Base-by-base conservation (phyloP, 2,797 vertebrate species). In the Adrianichthys oophorus region DNA sequence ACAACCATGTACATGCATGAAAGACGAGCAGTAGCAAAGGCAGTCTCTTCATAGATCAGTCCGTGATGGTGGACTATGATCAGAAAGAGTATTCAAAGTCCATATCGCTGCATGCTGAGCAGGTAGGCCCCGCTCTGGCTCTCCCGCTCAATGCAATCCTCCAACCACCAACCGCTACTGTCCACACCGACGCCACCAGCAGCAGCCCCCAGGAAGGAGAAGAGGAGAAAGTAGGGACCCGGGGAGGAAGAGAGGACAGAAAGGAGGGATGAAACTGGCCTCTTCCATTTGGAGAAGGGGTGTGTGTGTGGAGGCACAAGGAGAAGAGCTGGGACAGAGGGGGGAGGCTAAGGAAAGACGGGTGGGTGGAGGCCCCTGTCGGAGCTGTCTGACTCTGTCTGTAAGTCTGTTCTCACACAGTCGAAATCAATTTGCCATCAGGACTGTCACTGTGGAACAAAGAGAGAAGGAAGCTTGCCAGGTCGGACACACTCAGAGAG, bases 401-500 rank as follows among this genome's bases (percentile, higher is more conserved):
- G 90, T 90, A 89, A 92, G 90, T 93, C 90, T 93, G 92, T 94
- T 94, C 93, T 99, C 96, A 99, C 94, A 99, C 97, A 89, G 97
- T 98, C 87, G 97, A 99, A 92, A 99, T 98, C 94, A 99, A 96
- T 91, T 97, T 97, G 94, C 96, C 94, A 90, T 96, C 96, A 93
- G 96, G 95, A 74, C 97, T 98, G 96, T 80, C 95, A 75, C 97
- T 99, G 96, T 81, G 92, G 89, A 95, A 96, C 92, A 94, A 92
- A 96, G 93, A 98, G 94, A 94, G 92, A 92, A 91, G 92, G 90
- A 93, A 91, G 91, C 94, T 95, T 92, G 95, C 95, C 92, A 91
- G 91, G 89, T 92, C 88, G 90, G 91, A 93, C 90, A 92, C 91
- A 92, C 87, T 91, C 88, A 88, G 89, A 90, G 74, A 87, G 87